phyloP scores from a whole-genome alignment of 1,140 invertebrate species.

The Lepidostoma basale region DNA sequence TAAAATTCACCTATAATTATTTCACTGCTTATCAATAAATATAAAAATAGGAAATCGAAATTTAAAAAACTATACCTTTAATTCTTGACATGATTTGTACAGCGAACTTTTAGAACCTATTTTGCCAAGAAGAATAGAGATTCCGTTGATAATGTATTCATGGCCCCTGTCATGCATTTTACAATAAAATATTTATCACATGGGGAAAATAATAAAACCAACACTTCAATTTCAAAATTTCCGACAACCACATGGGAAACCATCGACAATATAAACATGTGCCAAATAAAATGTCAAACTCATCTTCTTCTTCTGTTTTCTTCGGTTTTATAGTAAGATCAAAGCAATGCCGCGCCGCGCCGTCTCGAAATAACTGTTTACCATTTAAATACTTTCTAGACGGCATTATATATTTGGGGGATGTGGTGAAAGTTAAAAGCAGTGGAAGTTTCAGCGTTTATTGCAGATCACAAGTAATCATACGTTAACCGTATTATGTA shows the following conservation, averaged over 20 bases:
- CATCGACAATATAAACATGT: constrained; percentile 15
- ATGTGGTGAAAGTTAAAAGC: no score
- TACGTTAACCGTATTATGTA: no score
- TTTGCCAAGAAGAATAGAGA: neutral
- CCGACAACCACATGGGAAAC: constrained; percentile 1
- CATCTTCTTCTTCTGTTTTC: neutral
- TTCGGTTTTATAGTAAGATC: no score
- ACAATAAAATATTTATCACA: neutral
- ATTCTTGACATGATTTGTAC: constrained; percentile 8
- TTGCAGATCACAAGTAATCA: no score
- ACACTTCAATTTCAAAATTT: constrained; percentile 2
- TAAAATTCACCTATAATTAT: neutral
- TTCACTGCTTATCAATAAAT: neutral
- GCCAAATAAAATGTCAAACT: constrained; percentile 2
- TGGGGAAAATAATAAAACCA: neutral
- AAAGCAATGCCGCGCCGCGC: no score
- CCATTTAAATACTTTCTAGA: no score
- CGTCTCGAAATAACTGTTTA: no score
- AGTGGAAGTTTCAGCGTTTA: no score
- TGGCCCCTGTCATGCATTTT: neutral
- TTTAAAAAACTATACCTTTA: constrained; percentile 23
- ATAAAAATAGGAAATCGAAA: neutral
- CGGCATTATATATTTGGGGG: no score
- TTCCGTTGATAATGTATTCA: neutral
- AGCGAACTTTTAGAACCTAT: neutral